Evolutionary conservation across 2,888 invertebrate species (phyloP).

Genomic region (Dusona sp.): DNA sequence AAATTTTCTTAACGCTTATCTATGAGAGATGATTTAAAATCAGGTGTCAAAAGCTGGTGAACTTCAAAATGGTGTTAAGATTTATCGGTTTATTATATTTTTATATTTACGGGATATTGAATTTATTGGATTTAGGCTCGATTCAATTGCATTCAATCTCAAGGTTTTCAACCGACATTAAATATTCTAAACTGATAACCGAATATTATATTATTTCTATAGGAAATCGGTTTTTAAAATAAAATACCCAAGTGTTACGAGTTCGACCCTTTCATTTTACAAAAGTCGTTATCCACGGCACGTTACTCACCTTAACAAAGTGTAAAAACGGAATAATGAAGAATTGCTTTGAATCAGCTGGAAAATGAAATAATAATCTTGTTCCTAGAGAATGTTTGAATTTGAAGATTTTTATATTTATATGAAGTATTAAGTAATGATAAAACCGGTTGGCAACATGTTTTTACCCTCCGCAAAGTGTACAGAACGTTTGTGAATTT

Average conservation of each 20-base stretch:
- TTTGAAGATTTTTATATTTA: slow-evolving; percentile 4
- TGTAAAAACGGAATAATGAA: slow-evolving; percentile 26
- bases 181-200: background rate
- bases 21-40: background rate
- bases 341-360: slow-evolving; percentile 29
- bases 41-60: background rate
- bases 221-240: slow-evolving; percentile 1
- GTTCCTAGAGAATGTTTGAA: background rate
- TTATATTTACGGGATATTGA: background rate
- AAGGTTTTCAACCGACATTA: background rate
- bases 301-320: slow-evolving; percentile 20
- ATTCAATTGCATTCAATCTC: background rate
- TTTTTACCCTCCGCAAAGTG: background rate
- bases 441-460: background rate
- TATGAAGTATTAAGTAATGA: background rate
- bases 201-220: background rate
- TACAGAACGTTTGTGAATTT: background rate
- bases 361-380: background rate
- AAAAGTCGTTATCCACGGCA: slow-evolving; percentile 20
- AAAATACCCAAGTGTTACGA: background rate
- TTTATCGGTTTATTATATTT: background rate
- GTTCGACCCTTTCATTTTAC: background rate
- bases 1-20: background rate
- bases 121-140: background rate
- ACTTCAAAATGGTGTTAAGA: background rate